These are phyloP conservation scores for Mycetomoellerius zeteki DNA, from an alignment of 1,140 invertebrate genomes.

Conservation along the genomic window DNA sequence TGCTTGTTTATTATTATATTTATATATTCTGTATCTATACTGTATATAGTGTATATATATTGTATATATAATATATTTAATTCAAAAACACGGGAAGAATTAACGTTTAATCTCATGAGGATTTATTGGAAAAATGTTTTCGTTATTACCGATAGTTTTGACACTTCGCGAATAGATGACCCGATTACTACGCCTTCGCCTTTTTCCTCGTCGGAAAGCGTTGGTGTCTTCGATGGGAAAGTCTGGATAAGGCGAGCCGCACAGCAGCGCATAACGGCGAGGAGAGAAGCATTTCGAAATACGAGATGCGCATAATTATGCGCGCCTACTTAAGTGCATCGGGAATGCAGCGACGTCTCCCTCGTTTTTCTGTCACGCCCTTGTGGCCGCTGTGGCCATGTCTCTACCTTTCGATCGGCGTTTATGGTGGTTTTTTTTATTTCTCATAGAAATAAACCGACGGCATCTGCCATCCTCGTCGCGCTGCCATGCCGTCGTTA, in stretches of 20 bases:
- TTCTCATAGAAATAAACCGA: background rate
- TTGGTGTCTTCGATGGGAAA: conserved; percentile 59
- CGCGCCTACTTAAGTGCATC: conserved; percentile 76
- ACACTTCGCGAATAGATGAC: background rate
- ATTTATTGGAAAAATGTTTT: background rate
- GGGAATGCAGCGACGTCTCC: conserved; percentile 70
- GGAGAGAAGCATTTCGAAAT: conserved; percentile 72
- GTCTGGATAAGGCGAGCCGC: conserved; percentile 53
- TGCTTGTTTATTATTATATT: too few relatives aligned
- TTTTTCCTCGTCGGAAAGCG: conserved; percentile 46
- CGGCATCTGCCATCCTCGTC: background rate
- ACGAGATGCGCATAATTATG: conserved; percentile 77
- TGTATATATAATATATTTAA: too few relatives aligned
- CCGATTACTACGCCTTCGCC: conserved; percentile 43
- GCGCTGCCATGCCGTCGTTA: too few relatives aligned
- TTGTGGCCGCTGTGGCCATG: background rate
- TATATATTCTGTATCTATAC: too few relatives aligned
- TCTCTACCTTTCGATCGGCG: conserved; percentile 63
- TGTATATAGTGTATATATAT: too few relatives aligned
- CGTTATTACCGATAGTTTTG: background rate
- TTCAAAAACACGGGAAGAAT: background rate
- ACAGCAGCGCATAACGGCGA: conserved; percentile 55
- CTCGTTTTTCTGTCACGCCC: conserved; percentile 74
- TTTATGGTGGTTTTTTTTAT: conserved; percentile 37
- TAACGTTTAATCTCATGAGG: background rate